phyloP scores from a whole-genome alignment of 2,797 vertebrate genomes.

The Orestias chungarensis region DNA sequence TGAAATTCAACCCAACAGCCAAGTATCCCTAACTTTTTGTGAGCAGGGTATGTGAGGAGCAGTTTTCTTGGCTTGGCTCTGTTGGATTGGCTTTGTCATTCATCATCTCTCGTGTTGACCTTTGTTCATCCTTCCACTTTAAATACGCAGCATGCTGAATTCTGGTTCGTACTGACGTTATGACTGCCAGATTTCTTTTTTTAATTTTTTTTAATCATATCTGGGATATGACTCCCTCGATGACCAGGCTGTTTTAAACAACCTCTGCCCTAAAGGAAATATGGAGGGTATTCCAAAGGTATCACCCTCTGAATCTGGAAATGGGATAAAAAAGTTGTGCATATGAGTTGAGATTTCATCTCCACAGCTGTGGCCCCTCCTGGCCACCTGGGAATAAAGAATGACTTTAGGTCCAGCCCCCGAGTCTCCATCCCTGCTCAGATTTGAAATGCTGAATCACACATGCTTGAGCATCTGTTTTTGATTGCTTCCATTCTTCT shows the following conservation, averaged over 20 bases:
- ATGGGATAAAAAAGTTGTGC: slow-evolving; percentile 32
- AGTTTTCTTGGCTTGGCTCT: slow-evolving; percentile 9
- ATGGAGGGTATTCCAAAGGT: slow-evolving; percentile 15
- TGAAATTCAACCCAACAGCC: too few species aligned
- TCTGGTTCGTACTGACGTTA: slow-evolving; percentile 26
- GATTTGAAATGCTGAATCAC: slow-evolving; percentile 72
- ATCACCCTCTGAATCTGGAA: slow-evolving; percentile 31
- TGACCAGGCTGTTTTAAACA: slow-evolving; percentile 32
- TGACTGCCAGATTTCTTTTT: slow-evolving; percentile 52
- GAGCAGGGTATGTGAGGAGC: slow-evolving; percentile 33
- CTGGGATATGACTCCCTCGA: slow-evolving; percentile 35
- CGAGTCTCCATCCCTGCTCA: slow-evolving; percentile 20
- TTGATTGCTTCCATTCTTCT: slow-evolving; percentile 63
- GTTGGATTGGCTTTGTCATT: slow-evolving; percentile 27
- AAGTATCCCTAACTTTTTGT: too few species aligned
- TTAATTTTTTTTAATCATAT: slow-evolving; percentile 43
- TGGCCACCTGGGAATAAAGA: slow-evolving; percentile 34
- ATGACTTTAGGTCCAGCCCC: neutral
- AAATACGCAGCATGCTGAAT: slow-evolving; percentile 8
- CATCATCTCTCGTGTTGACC: slow-evolving; percentile 38
- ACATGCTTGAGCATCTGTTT: slow-evolving; percentile 75
- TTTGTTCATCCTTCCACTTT: slow-evolving; percentile 13
- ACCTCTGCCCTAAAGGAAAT: neutral
- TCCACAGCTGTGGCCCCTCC: slow-evolving; percentile 24
- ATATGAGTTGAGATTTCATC: slow-evolving; percentile 33